A percentile compares a stretch with the other conserved stretches of the same genome.
Evolutionary conservation across 2,113 vertebrate species (phyloP).

Genomic region (Gnathonemus longibarbis): DNA sequence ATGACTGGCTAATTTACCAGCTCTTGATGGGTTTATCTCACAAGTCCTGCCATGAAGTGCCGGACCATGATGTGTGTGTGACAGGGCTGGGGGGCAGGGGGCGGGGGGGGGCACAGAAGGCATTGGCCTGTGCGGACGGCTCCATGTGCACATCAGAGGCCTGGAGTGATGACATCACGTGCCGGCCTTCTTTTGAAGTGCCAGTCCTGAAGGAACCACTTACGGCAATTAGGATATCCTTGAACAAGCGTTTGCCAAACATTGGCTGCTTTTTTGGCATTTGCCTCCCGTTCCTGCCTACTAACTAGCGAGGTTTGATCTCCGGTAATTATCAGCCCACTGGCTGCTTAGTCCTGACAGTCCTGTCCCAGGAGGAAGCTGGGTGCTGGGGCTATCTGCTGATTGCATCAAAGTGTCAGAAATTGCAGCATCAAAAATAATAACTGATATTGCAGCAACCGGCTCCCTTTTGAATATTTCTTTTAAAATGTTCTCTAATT

Average conservation of each 20-base stretch:
- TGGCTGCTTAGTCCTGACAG: conserved; percentile 78
- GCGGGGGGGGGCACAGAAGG: conserved; percentile 8
- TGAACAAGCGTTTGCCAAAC: conserved; percentile 94
- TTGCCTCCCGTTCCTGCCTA: conserved; percentile 76
- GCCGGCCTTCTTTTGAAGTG: conserved; percentile 82
- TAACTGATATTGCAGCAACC: conserved; percentile 69
- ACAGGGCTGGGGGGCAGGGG: conserved; percentile 11
- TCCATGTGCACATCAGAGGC: conserved; percentile 45
- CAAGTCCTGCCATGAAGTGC: neutral
- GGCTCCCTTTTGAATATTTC: conserved; percentile 66
- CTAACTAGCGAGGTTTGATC: conserved; percentile 82
- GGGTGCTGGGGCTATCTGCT: conserved; percentile 62
- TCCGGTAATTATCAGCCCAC: conserved; percentile 87
- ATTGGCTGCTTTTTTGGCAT: conserved; percentile 79
- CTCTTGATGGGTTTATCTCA: neutral
- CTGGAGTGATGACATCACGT: conserved; percentile 77
- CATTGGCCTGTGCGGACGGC: conserved; percentile 48
- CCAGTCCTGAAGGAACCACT: conserved; percentile 87
- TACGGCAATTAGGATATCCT: conserved; percentile 99
- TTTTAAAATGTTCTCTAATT: conserved; percentile 70
- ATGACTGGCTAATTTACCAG: neutral
- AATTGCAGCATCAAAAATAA: conserved; percentile 81
- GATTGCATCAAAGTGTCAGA: conserved; percentile 74
- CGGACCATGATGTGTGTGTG: conserved; percentile 2
- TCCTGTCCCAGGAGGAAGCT: conserved; percentile 67